Evolutionary conservation across 2,888 invertebrate genomes (phyloP), one percentile per base, ranked within the genome.

Genomic region (Rosalia funebris): DNA sequence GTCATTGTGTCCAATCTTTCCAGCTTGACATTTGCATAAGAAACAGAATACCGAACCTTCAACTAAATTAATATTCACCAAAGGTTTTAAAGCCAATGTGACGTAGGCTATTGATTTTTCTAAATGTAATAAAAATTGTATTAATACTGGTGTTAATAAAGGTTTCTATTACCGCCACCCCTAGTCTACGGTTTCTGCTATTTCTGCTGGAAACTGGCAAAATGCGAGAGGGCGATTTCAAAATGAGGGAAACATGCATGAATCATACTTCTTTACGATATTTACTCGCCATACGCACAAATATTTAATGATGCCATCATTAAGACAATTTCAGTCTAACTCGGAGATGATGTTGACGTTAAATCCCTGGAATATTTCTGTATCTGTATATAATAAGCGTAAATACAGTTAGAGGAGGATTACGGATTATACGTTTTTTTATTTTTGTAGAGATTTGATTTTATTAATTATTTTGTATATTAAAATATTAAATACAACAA

Each of bases 161-260:
- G 68, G 69, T 74, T 75, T 74, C 71, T 71, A 70, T 68, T 69
- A 71, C 73, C 73, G 69, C 67, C 69, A 59, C 71, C 71, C 71
- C 68, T 68, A 65, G 25, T 42, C 53, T 44, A 45, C 19, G 41
- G 61, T 75, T 71, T 76, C 75, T 76, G 75, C 73, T 67, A 75
- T 77, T 76, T 76, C 75, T 75, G 73, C 60, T 74, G 68, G 72
- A 77, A 78, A 76, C 74, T 74, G 68, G 70, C 74, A 68, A 74
- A 75, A 75, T 73, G 57, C 64, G 66, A 72, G 74, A 77, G 74
- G 75, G 70, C 72, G 73, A 75, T 78, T 71, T 68, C 62, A 71
- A 77, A 78, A 74, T 77, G 74, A 79, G 79, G 79, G 78, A 77
- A 77, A 77, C 77, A 39, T 59, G 76, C 70, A 78, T 79, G 79